Base-by-base conservation (phyloP, 2,888 invertebrate genomes). In the Caradrina clavipalpis region DNA sequence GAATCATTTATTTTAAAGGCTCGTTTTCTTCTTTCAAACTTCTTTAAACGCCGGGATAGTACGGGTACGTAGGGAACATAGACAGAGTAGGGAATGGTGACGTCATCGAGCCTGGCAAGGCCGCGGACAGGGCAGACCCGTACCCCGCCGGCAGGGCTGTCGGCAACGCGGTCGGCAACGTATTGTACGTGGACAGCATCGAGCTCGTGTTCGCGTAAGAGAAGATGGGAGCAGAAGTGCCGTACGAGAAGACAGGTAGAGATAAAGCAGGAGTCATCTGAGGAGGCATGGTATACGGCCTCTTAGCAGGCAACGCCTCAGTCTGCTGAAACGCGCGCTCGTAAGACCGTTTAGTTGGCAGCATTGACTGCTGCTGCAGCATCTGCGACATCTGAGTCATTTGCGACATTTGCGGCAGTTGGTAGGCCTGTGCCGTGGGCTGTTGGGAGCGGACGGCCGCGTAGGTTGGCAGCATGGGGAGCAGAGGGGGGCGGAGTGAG, bases 321-420 rank as follows among this genome's bases (percentile, higher is more conserved):
- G 92, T 95, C 15, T 96, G 96, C 1, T 97, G 96, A 85, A 98
- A 98, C 1, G 98, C 98, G 85, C 97, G 97, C 53, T 98, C 98
- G 93, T 98, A 98, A 0, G 96, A 96, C 2, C 98, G 95, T 89
- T 98, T 98, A 74, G 97, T 96, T 54, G 94, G 96, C 83, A 90
- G 89, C 85, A 88, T 89, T 1, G 85, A 91, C 76, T 94, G 80
- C 80, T 88, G 90, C 64, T 88, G 86, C 74, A 90, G 68, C 80
- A 92, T 77, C 71, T 89, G 88, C 0, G 88, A 90, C n/a, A 90
- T 69, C 2, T 69, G 65, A 0, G 66, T n/a, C 69, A 67, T 67
- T 73, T 89, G 88, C 69, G 90, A 66, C 80, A 92, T 77, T 76
- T 89, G 88, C 0, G 88, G 90, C 10, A 90, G 73, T 39, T 85